Conservation (phyloP, 2,888 invertebrate species). For the Acrobasis suavella region DNA sequence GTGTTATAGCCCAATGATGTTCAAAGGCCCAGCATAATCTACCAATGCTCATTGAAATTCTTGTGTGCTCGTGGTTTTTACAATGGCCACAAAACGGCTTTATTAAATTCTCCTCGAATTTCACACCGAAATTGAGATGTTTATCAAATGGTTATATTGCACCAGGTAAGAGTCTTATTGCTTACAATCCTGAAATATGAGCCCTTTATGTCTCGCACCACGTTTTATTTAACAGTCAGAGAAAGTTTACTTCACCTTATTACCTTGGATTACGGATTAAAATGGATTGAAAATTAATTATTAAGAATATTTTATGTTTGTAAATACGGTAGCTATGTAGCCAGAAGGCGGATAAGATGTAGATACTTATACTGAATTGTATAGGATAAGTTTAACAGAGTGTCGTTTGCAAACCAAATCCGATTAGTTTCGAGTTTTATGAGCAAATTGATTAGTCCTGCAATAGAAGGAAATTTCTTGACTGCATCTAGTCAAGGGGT, state of each 20-base stretch:
- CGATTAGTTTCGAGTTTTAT: no score
- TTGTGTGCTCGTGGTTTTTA: not conserved
- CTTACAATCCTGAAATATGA: conserved; percentile 12
- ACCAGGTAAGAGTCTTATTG: not conserved
- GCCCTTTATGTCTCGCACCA: not conserved
- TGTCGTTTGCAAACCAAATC: conserved; percentile 10
- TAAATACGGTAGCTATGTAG: not conserved
- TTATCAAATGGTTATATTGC: conserved; percentile 37
- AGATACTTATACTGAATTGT: conserved; percentile 1
- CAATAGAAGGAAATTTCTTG: no score
- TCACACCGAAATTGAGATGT: conserved; percentile 43
- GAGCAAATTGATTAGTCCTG: no score
- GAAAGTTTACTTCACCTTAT: not conserved
- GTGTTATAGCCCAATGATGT: no score
- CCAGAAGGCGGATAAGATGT: not conserved
- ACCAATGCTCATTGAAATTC: no score
- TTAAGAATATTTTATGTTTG: not conserved
- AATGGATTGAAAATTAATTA: not conserved
- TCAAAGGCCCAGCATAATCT: no score
- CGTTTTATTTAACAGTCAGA: not conserved
- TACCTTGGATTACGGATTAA: not conserved
- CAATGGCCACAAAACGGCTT: not conserved
- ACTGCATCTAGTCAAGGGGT: no score
- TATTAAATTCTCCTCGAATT: conserved; percentile 40
- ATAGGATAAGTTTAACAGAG: not conserved